phyloP scores from a whole-genome alignment of 2,797 vertebrate species.

The Lepus townsendii region DNA sequence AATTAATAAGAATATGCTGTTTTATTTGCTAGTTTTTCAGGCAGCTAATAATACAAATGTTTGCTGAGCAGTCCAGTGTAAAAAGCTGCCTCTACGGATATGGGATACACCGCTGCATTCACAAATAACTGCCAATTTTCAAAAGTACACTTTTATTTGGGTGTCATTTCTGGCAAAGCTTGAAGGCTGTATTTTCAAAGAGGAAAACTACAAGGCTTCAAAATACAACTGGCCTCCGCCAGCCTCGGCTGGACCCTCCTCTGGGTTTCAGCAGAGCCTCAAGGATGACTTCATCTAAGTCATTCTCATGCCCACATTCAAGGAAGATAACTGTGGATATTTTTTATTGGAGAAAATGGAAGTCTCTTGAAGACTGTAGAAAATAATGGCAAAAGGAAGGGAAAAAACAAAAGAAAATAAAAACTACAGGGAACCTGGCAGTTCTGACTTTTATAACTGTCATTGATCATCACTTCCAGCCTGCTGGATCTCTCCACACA shows the following conservation, averaged over 20 bases:
- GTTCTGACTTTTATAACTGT: conserved; percentile 30
- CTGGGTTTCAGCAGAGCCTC: conserved; percentile 47
- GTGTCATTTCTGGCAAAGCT: conserved; percentile 77
- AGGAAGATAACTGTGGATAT: conserved; percentile 71
- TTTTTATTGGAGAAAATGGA: not conserved
- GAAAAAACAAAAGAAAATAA: conserved; percentile 59
- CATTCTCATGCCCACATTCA: conserved; percentile 39
- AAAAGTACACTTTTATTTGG: conserved; percentile 77
- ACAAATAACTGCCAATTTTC: conserved; percentile 52
- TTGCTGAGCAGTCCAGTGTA: not conserved
- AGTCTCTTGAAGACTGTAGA: conserved; percentile 62
- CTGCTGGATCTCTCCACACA: conserved; percentile 60
- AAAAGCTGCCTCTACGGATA: not conserved
- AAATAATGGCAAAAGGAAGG: conserved; percentile 41
- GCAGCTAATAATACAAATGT: not conserved
- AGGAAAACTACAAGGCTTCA: conserved; percentile 70
- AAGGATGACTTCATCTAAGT: conserved; percentile 70
- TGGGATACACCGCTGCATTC: conserved; percentile 16
- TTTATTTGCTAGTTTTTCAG: conserved; percentile 6
- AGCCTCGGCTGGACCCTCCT: conserved; percentile 40
- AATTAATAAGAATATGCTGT: not conserved
- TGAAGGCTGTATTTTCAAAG: conserved; percentile 77
- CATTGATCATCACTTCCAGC: conserved; percentile 55
- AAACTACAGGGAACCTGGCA: conserved; percentile 60
- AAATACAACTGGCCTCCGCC: conserved; percentile 68